Base-by-base conservation (phyloP, 2,113 vertebrate genomes). In the Girardinichthys multiradiatus region DNA sequence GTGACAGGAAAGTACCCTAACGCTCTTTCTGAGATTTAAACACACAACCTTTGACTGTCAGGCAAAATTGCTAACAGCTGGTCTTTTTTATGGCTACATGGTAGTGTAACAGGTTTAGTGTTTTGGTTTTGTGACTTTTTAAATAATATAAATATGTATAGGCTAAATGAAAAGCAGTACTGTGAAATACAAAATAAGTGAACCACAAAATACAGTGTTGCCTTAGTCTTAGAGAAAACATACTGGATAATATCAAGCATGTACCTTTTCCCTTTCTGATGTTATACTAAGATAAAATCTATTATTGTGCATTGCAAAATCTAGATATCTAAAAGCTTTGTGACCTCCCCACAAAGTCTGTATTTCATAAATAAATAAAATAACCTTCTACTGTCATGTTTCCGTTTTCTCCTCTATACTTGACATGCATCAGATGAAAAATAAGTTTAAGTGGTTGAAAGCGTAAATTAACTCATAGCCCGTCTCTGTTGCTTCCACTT, bases 381-480 rank as follows among this genome's bases (percentile, higher is more conserved):
- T n/a, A 54, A 10, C 48, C 8, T n/a, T n/a, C 21, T 54, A 7
- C 48, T 54, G 24, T 54, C 24, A 54, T 54, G 48, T 54, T 54
- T n/a, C 9, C 24, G 48, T 11, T 54, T n/a, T 54, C 48, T 8
- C n/a, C 48, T 54, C n/a, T n/a, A 57, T 35, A 63, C 59, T 69
- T 72, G 2, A 14, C 39, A 54, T 64, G 27, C 19, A 65, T 70
- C 13, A 63, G 26, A 19, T 73, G 45, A 69, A 51, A 4, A 59
- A 35, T 67, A 64, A 54, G n/a, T 60, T 2, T 60, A 64, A 67
- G 7, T 29, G 21, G 28, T 62, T 74, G 28, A n/a, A 64, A 24
- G 27, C 37, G 35, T 42, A 76, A 74, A 71, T 54, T 10, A 35
- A 31, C 29, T 42, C 3, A 31, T 30, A 65, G 48, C 29, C 28